These are phyloP conservation scores for Halocaridina rubra DNA, from an alignment of 2,888 invertebrate genomes.

Conservation along the genomic window DNA sequence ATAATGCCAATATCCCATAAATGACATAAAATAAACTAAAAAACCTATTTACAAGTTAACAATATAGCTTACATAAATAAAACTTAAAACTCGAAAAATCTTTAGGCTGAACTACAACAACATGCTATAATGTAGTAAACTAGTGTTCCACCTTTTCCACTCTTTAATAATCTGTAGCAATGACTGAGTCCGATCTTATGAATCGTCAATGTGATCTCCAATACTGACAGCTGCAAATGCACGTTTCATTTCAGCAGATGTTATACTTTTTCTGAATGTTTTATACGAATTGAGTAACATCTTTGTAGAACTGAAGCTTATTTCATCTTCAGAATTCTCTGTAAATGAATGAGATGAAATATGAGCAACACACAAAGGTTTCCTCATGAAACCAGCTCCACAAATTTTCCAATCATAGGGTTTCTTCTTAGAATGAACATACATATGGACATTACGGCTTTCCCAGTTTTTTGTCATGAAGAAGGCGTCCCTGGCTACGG, in stretches of 20 bases:
- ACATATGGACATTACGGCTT: constrained; percentile 70
- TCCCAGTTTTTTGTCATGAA: too few species aligned
- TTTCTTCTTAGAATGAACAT: constrained; percentile 62
- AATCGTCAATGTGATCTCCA: constrained; percentile 46
- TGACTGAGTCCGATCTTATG: constrained; percentile 51
- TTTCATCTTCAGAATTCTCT: constrained; percentile 43
- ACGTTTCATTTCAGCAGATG: constrained; percentile 16
- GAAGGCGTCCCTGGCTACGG: too few species aligned
- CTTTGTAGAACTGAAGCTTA: constrained; percentile 58
- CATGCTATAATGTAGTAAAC: constrained; percentile 52
- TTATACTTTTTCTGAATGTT: neutral
- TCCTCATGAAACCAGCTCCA: constrained; percentile 63
- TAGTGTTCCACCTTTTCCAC: constrained; percentile 50
- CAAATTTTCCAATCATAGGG: constrained; percentile 64
- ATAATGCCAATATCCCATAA: too few species aligned
- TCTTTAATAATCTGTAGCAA: constrained; percentile 25
- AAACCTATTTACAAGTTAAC: too few species aligned
- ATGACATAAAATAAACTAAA: too few species aligned
- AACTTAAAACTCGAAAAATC: constrained; percentile 43
- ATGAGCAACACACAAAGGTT: constrained; percentile 54
- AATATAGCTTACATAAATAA: too few species aligned
- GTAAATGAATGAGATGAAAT: constrained; percentile 29
- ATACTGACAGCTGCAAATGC: constrained; percentile 35
- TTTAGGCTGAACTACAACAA: constrained; percentile 54
- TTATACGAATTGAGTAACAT: constrained; percentile 20